Percentiles rank a stretch among this genome's conserved stretches.
Conservation (phyloP, 2,888 invertebrate species). For the Alentia gelatinosa region DNA sequence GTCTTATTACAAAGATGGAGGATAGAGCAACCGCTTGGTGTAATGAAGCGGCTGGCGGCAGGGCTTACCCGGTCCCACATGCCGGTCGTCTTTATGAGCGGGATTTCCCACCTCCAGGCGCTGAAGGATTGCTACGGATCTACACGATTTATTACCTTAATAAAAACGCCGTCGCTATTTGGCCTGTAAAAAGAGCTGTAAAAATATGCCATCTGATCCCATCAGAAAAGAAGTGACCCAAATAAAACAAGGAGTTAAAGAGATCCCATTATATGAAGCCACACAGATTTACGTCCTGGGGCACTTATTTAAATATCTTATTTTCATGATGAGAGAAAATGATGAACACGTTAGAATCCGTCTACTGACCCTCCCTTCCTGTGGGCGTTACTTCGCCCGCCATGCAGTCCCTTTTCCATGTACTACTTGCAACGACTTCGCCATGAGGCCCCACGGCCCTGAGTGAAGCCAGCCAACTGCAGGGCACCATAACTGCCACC, state of each 20-base stretch:
- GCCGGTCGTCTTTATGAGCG: neutral
- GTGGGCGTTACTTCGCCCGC: no score
- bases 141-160: neutral
- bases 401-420: no score
- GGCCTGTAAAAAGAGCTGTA: neutral
- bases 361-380: no score
- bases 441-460: no score
- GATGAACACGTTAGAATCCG: no score
- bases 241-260: neutral
- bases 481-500: no score
- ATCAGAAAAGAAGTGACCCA: neutral
- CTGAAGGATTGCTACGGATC: neutral
- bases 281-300: no score
- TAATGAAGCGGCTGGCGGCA: neutral
- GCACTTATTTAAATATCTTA: no score
- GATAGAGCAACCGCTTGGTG: neutral
- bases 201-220: neutral
- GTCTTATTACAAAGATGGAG: constrained; percentile 4
- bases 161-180: neutral
- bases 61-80: neutral
- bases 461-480: no score
- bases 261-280: no score
- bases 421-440: no score
- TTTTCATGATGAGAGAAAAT: no score
- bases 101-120: neutral